A percentile compares a stretch with the other conserved stretches of the same genome.
These are phyloP conservation scores for Solenopsis fugax DNA, from an alignment of 1,140 invertebrate genomes.

Conservation along the genomic window DNA sequence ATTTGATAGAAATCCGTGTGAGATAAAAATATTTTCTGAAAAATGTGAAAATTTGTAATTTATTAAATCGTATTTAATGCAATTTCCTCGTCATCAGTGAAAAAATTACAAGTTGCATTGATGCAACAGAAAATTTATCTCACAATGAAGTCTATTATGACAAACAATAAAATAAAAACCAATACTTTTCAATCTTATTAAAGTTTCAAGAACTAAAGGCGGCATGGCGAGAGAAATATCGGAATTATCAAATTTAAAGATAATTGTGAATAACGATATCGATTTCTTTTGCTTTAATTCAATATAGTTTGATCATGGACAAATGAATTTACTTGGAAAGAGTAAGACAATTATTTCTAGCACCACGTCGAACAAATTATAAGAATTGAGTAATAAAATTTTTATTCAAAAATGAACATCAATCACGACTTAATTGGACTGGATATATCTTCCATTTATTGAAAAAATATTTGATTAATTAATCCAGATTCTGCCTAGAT, in stretches of 20 bases:
- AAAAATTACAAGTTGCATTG: not conserved
- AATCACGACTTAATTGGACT: not conserved
- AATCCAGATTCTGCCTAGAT: not conserved
- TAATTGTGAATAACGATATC: constrained; percentile 32
- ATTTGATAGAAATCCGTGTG: not conserved
- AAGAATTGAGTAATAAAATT: constrained; percentile 49
- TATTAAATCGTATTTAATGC: not conserved
- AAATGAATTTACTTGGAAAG: constrained; percentile 11
- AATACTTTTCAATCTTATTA: not conserved
- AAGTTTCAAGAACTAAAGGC: not conserved
- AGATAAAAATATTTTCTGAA: not conserved
- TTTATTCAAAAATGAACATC: constrained; percentile 17
- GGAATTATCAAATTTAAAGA: constrained; percentile 10
- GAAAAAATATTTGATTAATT: constrained; percentile 23
- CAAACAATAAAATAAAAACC: not conserved
- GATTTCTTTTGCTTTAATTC: constrained; percentile 23
- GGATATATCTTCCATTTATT: not conserved
- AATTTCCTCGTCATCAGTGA: not conserved
- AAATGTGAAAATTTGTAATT: not conserved
- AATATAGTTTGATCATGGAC: not conserved
- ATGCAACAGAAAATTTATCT: not conserved
- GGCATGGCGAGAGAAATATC: not conserved
- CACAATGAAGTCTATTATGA: not conserved
- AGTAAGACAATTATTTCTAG: constrained; percentile 40
- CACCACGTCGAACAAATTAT: not conserved